Percentiles rank a stretch among this genome's conserved stretches.
phyloP scores from a whole-genome alignment of 1,140 invertebrate genomes.

The Thaumatotibia leucotreta region DNA sequence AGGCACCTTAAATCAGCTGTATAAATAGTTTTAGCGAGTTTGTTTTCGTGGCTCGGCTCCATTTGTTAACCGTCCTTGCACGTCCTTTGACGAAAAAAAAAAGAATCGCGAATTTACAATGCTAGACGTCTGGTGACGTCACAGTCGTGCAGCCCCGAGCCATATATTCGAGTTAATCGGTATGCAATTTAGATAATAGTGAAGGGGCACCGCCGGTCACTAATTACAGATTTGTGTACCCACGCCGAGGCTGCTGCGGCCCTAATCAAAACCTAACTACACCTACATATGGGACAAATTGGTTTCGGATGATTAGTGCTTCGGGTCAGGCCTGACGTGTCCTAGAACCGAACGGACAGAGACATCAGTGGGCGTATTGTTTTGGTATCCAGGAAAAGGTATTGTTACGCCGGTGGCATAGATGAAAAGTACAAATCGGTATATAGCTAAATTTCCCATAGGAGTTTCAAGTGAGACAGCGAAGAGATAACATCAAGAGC shows the following conservation, averaged over 20 bases:
- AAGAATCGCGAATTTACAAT: slow-evolving; percentile 20
- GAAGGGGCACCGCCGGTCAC: slow-evolving; percentile 24
- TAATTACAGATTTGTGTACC: slow-evolving; percentile 33
- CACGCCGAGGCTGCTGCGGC: background rate
- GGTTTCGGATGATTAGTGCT: slow-evolving; percentile 4
- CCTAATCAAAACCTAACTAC: background rate
- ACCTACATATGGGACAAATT: background rate
- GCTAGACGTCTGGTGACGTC: slow-evolving; percentile 17
- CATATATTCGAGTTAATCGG: slow-evolving; percentile 23
- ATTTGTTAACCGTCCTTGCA: slow-evolving; percentile 21
- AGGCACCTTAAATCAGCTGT: background rate
- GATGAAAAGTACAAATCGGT: too few relatives aligned
- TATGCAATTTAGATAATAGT: slow-evolving; percentile 40
- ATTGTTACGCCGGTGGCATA: too few relatives aligned
- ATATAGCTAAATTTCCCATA: too few relatives aligned
- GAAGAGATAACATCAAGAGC: too few relatives aligned
- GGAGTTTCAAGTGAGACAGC: too few relatives aligned
- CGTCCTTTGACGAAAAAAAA: slow-evolving; percentile 30
- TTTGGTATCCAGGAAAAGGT: too few relatives aligned
- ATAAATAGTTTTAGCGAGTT: background rate
- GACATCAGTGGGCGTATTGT: too few relatives aligned
- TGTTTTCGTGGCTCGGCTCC: background rate
- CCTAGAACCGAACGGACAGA: background rate
- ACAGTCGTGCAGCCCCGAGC: slow-evolving; percentile 1
- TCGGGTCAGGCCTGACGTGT: background rate